Base-by-base conservation (phyloP, 2,888 invertebrate species). In the Spicauda simplicius region DNA sequence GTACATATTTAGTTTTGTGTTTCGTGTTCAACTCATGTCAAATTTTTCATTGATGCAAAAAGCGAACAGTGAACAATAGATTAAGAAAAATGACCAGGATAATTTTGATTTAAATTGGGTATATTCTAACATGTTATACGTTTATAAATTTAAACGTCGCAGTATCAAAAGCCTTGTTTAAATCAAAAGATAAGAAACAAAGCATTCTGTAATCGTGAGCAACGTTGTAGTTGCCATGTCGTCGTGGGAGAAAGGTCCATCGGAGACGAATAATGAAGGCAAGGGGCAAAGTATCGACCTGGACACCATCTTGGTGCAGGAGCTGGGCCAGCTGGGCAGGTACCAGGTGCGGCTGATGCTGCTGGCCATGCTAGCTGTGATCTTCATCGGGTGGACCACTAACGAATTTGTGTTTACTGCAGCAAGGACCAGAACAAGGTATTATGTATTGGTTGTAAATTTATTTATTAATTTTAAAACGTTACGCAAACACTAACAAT, bases 351-450 rank as follows among this genome's bases (percentile, higher is more conserved):
- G 72, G 61, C 77, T 70, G 1, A 30, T 83, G 16, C 66, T 68
- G 4, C 69, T 80, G 20, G 66, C 72, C 0, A 58, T 71, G 0
- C 5, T 81, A 0, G 70, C 76, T 1, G 75, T 77, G 0, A 57
- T 80, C 4, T 78, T 82, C 41, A 64, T 71, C 0, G 77, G 77
- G 0, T 81, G 74, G 62, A 71, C 72, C 16, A 69, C 73, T 12
- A 73, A 64, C 7, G 83, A 83, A 48, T 82, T 76, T 50, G 72
- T 82, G n/a, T 84, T 84, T 52, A 80, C 82, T 8, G 74, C 81
- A 0, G 79, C 79, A 10, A 75, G 84, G 68, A 83, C 81, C 12
- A 66, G 64, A 20, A 80, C 79, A 0, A 79, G 83, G 83, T 81
- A 57, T 14, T 3, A 14, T 41, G 14, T 12, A 45, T n/a, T 45